A percentile compares a stretch with the other conserved stretches of the same genome.
Evolutionary conservation across 2,888 invertebrate species (phyloP).

Genomic region (Darwinula stevensoni): DNA sequence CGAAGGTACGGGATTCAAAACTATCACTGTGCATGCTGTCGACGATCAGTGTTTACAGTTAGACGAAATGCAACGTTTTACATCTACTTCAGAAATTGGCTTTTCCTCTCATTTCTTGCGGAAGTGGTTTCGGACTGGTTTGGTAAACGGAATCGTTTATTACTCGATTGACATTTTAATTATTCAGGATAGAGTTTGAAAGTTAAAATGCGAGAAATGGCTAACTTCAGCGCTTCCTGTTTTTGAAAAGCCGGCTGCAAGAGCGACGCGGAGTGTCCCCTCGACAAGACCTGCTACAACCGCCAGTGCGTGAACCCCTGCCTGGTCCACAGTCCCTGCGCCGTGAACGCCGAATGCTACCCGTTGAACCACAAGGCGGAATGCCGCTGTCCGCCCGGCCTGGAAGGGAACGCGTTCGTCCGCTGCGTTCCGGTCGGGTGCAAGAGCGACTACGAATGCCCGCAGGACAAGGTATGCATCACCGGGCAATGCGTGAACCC

Average conservation of each 20-base stretch:
- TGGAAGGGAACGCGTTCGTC: slow-evolving; percentile 34
- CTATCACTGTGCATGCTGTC: no score
- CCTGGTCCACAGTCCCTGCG: slow-evolving; percentile 12
- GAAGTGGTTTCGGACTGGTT: not conserved
- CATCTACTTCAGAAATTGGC: no score
- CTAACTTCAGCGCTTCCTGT: no score
- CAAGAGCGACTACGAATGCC: slow-evolving; percentile 31
- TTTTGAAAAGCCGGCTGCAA: slow-evolving; percentile 40
- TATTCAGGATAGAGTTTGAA: no score
- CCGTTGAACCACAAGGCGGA: slow-evolving; percentile 44
- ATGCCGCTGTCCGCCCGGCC: slow-evolving; percentile 43
- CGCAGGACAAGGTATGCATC: slow-evolving; percentile 13
- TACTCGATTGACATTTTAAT: no score
- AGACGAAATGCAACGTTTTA: no score
- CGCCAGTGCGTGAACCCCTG: slow-evolving; percentile 51
- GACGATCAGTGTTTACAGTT: no score
- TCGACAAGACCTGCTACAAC: slow-evolving; percentile 27
- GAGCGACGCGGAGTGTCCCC: slow-evolving; percentile 35
- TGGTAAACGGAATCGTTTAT: no score
- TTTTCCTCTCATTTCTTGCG: no score
- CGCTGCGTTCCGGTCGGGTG: slow-evolving; percentile 19
- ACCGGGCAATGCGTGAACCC: slow-evolving; percentile 40
- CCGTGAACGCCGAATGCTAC: slow-evolving; percentile 11
- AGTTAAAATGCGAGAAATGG: no score
- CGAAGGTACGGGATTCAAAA: no score